Base-by-base conservation (phyloP, 2,888 invertebrate species). In the Chloroclystis v-ata region DNA sequence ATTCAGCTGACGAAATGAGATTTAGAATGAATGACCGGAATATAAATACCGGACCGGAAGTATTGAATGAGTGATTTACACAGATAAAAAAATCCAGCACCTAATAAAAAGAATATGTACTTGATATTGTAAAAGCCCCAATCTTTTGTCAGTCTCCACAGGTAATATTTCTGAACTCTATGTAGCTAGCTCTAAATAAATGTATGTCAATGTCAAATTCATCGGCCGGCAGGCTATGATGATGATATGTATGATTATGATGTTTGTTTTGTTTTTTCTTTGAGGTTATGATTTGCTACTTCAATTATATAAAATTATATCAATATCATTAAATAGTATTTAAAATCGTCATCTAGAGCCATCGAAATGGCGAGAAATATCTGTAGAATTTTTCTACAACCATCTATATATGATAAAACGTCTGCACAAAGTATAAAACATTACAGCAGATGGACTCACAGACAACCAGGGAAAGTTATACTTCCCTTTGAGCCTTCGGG, bases 381-480 rank as follows among this genome's bases (percentile, higher is more conserved):
- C 8, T 58, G 59, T 42, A 60, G 54, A 25, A 28, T 70, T 2
- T 25, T 74, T 8, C 49, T 55, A 7, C 63, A 65, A 56, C 37
- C 62, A n/a, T n/a, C 65, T 20, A 39, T 54, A 24, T 53, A 47
- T 7, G 58, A 61, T n/a, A 62, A 63, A 38, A 43, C 56, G 4
- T 29, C 47, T 8, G 24, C 53, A 43, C 47, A 46, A 49, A 60
- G 65, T n/a, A 58, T 64, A 45, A 76, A 81, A 65, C 74, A 69
- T 61, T 83, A 84, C 54, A 65, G 75, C 9, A 81, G 89, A 60
- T 91, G 90, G 89, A 56, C 72, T 50, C 87, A 89, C 60, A 88
- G 92, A 44, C 77, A 65, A 46, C 90, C 90, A 13, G 69, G 72
- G 16, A 86, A 82, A 60, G 86, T 91, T 30, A 60, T 89, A 24